These are phyloP conservation scores for Enteromius anoplus DNA, from an alignment of 2,797 vertebrate genomes.

Conservation along the genomic window DNA sequence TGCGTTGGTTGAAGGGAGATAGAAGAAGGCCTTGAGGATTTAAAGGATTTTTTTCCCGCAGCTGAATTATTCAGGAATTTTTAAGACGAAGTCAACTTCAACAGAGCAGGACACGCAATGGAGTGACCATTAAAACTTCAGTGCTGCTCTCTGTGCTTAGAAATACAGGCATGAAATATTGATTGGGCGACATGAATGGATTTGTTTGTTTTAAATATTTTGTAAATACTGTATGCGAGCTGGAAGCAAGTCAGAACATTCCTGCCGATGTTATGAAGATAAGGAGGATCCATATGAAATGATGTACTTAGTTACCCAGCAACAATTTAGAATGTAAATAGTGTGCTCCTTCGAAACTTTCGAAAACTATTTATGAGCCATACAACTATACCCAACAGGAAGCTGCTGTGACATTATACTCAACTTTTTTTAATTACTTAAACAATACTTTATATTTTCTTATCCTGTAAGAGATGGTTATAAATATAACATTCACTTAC, in stretches of 20 bases:
- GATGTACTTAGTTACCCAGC: background rate
- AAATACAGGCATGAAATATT: conserved; percentile 51
- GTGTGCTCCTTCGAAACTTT: too few relatives aligned
- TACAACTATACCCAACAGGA: background rate
- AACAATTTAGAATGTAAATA: background rate
- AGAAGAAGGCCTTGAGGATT: conserved; percentile 17
- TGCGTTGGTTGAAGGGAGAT: conserved; percentile 6
- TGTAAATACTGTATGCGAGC: background rate
- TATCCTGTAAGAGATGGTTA: background rate
- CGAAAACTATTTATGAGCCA: background rate
- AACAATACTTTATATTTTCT: background rate
- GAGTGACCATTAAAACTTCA: conserved; percentile 51
- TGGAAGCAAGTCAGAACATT: background rate
- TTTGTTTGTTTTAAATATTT: conserved; percentile 39
- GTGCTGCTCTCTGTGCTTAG: conserved; percentile 28
- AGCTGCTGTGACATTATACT: background rate
- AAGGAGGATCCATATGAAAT: background rate
- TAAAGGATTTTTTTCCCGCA: conserved; percentile 19
- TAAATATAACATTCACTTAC: background rate
- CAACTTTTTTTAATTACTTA: too few relatives aligned
- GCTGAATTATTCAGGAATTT: conserved; percentile 52
- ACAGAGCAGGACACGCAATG: conserved; percentile 1
- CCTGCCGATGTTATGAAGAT: background rate
- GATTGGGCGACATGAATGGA: conserved; percentile 32
- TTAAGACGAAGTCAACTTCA: conserved; percentile 25